Base-by-base conservation (phyloP, 2,888 invertebrate genomes). In the Subacronicta megacephala region DNA sequence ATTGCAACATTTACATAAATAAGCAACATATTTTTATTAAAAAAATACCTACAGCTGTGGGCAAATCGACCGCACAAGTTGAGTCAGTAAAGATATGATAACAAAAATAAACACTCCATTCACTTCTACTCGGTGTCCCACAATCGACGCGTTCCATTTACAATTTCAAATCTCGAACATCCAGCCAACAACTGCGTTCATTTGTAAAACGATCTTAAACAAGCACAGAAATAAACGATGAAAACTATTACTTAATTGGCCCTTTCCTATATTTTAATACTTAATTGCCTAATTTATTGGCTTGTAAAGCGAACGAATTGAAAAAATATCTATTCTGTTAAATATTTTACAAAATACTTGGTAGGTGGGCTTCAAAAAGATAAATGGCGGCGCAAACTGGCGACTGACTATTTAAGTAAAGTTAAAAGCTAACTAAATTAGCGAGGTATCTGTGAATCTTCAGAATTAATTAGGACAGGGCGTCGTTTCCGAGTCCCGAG, bases 351-450 rank as follows among this genome's bases (percentile, higher is more conserved):
- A 51, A 46, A 26, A 68, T 56, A 67, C 83, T 65, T 67, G 67
- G 86, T 87, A 89, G 88, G 90, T 89, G 90, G 89, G 83, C 80
- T 78, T 78, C 77, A 78, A 82, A 83, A 85, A 90, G 91, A 93
- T 92, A 89, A 93, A 94, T 90, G 84, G 82, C 83, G 80, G 79
- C 83, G 81, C 84, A 89, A 90, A 87, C 84, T 80, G 81, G 49
- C 66, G 61, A 72, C 77, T 81, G 84, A 87, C 85, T 86, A 82
- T 89, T 91, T 88, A 90, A 89, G 78, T 84, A 83, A 90, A 91
- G 82, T 89, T 89, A 88, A 90, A 89, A 89, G 88, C 89, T 92
- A 93, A 92, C 92, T 77, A 87, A 93, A 94, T 94, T 93, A 93
- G 90, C 83, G 76, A 83, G 83, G 85, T 92, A 93, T 94, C 93